Base-by-base conservation (phyloP, 1,140 invertebrate genomes). In the Leptinotarsa texana region DNA sequence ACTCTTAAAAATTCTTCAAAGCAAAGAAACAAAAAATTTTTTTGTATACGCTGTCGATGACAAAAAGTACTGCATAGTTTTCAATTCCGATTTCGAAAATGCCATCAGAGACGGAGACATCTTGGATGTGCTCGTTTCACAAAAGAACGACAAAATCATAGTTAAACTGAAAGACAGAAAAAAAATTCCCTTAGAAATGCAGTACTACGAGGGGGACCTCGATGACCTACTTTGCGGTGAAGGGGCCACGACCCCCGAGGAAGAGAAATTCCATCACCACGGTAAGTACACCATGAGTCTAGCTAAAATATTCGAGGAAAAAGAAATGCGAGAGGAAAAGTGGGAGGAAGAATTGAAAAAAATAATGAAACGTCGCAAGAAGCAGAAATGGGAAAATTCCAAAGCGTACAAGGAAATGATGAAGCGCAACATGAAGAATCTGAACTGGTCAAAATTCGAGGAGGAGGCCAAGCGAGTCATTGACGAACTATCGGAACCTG, bases 21-120 rank as follows among this genome's bases (percentile, higher is more conserved):
- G 86, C 2, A 92, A 93, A 81, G 86, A 89, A 3, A 87, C 87
- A 0, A 86, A 87, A 3, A 89, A 90, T 27, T 88, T 88, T 66
- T 94, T 91, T 80, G 92, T 94, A n/a, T 94, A 94, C 81, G 90
- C 90, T 2, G 90, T 94, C 6, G 87, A 91, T 74, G 92, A 94
- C 80, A 89, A 90, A 79, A 88, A 89, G 81, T 93, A 91, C 79
- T 92, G 90, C 81, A 86, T 95, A 24, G 91, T 95, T n/a, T 90
- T 95, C 77, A 89, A 92, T 1, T 90, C 92, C 13, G 87, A 89
- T 71, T 87, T 95, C 74, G 93, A 95, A 83, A 89, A 90, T 2
- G 93, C 93, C 17, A 91, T 95, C 27, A 85, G 91, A 18, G 91
- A 92, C 80, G 93, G 93, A 24, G 92, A 94, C 78, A 90, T 95